phyloP scores from a whole-genome alignment of 2,888 invertebrate genomes.

The Apamea sordens region DNA sequence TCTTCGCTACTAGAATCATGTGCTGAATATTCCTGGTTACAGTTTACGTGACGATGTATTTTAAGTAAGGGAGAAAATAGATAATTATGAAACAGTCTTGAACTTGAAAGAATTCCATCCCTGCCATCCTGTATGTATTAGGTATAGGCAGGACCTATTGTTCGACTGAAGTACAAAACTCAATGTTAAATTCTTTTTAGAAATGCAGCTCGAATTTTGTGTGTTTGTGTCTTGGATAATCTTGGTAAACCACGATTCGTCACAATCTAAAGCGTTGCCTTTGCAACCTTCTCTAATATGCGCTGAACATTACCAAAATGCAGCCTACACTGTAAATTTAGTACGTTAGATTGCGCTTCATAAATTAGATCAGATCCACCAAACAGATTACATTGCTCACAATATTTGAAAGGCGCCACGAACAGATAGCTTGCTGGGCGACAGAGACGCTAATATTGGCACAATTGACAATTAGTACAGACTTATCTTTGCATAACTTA shows the following conservation, averaged over 20 bases:
- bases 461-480: slow-evolving; percentile 1
- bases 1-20: no score
- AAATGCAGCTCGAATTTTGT: not conserved
- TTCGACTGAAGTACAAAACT: not conserved
- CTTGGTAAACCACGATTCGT: not conserved
- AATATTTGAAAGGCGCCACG: slow-evolving; percentile 38
- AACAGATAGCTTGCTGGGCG: not conserved
- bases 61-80: no score
- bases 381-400: slow-evolving; percentile 22
- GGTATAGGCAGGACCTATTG: not conserved
- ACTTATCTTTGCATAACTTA: slow-evolving; percentile 13
- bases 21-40: no score
- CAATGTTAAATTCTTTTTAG: not conserved
- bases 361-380: not conserved
- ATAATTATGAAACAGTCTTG: no score
- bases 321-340: not conserved
- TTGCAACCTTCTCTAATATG: not conserved
- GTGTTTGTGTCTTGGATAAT: not conserved
- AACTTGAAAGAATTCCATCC: no score
- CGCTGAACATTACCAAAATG: not conserved
- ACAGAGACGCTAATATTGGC: not conserved
- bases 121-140: not conserved
- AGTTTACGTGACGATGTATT: no score
- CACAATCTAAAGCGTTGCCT: not conserved
- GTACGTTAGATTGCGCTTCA: not conserved